Base-by-base conservation (phyloP, 2,797 vertebrate genomes). In the Helicolenus hilgendorfi region DNA sequence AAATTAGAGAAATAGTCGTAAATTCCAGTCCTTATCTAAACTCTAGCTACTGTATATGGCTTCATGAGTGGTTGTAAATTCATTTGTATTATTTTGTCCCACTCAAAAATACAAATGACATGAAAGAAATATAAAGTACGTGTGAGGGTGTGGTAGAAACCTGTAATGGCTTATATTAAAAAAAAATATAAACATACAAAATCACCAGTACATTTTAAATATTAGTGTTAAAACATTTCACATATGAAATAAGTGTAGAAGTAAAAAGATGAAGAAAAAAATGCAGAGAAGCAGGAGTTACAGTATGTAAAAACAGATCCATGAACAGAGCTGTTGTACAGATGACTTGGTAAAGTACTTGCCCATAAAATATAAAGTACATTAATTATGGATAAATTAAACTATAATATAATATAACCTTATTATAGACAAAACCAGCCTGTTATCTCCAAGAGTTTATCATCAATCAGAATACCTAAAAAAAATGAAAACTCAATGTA, bases 11-110 rank as follows among this genome's bases (percentile, higher is more conserved):
- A 74, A 74, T 56, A 14, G 38, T 78, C 62, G 5, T 77, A 89
- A 89, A 88, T 68, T 15, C 3, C 24, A 10, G 20, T 6, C 14
- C 49, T 84, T 85, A 92, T 89, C 84, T 74, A 3, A 89, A 63
- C 33, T 63, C 1, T 35, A 64, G 73, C 76, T 91, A 33, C 87
- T 86, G 81, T 93, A 55, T 89, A 77, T 82, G 22, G n/a, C 59
- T 68, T 5, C 5, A 10, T 49, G 2, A 64, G 18, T 26, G 33
- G 33, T 49, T 85, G 41, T 77, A 81, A 79, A 72, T 67, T 0
- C 24, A 56, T 76, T 5, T 18, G 1, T 24, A 15, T 4, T 29
- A 15, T 4, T 29, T 45, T 22, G 5, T 18, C 9, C 2, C 35
- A 38, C 64, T 18, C 13, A 24, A 14, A 15, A 36, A 67, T 41